Conservation (phyloP, 2,113 vertebrate species). For the Xiphophorus maculatus region DNA sequence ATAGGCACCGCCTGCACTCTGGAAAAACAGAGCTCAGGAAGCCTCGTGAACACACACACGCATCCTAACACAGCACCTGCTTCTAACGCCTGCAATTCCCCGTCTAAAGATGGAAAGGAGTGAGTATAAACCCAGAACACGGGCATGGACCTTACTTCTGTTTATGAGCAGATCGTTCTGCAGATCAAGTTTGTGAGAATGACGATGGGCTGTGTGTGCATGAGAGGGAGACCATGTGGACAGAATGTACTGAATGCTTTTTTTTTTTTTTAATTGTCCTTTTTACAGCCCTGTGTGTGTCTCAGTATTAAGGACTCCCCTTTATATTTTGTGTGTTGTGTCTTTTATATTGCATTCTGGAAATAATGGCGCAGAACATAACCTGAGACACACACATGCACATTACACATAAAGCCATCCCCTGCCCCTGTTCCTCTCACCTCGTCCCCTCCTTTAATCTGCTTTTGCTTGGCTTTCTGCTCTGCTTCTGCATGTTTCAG, state of each 20-base stretch:
- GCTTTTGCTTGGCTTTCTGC: constrained; percentile 55
- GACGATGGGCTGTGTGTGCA: constrained; percentile 38
- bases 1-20: constrained; percentile 97
- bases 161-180: constrained; percentile 43
- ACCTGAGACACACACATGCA: constrained; percentile 71
- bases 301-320: constrained; percentile 55
- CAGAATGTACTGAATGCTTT: constrained; percentile 28
- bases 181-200: constrained; percentile 35
- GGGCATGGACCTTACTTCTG: constrained; percentile 45
- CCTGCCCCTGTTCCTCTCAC: constrained; percentile 24
- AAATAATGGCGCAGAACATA: constrained; percentile 56
- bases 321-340: constrained; percentile 36
- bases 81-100: constrained; percentile 89
- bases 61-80: constrained; percentile 76
- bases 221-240: constrained; percentile 32
- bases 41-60: constrained; percentile 76
- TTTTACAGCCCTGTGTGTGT: constrained; percentile 63
- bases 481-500: constrained; percentile 59
- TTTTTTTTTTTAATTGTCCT: constrained; percentile 13
- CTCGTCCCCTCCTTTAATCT: constrained; percentile 46
- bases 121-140: constrained; percentile 85
- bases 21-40: constrained; percentile 91
- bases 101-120: constrained; percentile 98
- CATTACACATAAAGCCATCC: constrained; percentile 58
- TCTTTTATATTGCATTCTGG: constrained; percentile 38